These are phyloP conservation scores for Pararge aegeria DNA, from an alignment of 1,140 invertebrate species.

Conservation along the genomic window DNA sequence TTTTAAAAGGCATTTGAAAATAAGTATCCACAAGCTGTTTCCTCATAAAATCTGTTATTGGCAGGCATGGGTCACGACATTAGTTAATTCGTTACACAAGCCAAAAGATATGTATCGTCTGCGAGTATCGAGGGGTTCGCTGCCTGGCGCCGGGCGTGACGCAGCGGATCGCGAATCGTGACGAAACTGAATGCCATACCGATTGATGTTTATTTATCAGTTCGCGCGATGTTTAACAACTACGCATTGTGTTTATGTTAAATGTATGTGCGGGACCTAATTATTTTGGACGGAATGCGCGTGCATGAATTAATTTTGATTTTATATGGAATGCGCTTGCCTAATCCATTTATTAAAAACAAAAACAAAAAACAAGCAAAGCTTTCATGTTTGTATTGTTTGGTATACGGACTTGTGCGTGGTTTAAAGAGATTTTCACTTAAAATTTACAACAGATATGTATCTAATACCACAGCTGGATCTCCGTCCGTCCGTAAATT, in stretches of 20 bases:
- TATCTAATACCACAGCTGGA: no score
- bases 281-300: background rate
- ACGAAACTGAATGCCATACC: constrained; percentile 15
- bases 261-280: background rate
- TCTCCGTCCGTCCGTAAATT: no score
- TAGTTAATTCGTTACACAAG: constrained; percentile 13
- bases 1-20: no score
- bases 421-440: no score
- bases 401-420: no score
- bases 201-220: constrained; percentile 12
- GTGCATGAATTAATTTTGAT: background rate
- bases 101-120: constrained; percentile 22
- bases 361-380: no score
- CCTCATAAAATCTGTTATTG: background rate
- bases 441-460: no score
- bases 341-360: background rate
- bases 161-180: constrained; percentile 22
- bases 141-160: constrained; percentile 21
- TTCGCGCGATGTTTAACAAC: constrained; percentile 3
- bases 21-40: no score
- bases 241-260: background rate
- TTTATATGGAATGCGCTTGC: background rate
- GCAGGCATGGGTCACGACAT: constrained; percentile 1
- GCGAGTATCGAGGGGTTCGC: background rate
- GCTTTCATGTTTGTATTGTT: no score